These are phyloP conservation scores for Ophion costatus DNA, from an alignment of 2,888 invertebrate genomes.

Conservation along the genomic window DNA sequence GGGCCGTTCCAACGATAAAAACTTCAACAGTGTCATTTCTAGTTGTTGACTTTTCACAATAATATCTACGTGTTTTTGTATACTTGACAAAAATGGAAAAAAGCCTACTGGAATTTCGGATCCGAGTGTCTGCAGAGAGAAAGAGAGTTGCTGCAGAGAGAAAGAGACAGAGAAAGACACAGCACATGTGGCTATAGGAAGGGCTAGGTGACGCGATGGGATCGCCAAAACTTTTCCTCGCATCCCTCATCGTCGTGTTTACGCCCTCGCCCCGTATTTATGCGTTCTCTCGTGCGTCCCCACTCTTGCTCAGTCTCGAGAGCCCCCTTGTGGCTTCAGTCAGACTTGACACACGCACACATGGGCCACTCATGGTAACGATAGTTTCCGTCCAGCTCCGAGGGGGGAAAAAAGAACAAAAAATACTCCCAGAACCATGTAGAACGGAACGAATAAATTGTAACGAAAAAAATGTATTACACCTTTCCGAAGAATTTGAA, in stretches of 20 bases:
- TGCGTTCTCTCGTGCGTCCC: conserved; percentile 29
- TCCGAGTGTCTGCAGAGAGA: neutral
- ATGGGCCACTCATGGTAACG: conserved; percentile 43
- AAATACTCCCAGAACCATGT: neutral
- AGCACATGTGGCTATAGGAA: conserved; percentile 35
- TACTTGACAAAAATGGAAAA: neutral
- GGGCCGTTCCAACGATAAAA: too few relatives aligned
- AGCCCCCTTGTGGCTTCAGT: conserved; percentile 11
- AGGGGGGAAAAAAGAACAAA: conserved; percentile 5
- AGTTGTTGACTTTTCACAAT: neutral
- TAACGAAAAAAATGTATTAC: too few relatives aligned
- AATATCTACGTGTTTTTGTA: neutral
- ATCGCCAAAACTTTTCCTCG: conserved; percentile 58
- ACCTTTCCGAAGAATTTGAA: neutral
- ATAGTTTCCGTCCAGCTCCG: neutral
- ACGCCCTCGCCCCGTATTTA: conserved; percentile 40
- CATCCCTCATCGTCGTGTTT: conserved; percentile 20
- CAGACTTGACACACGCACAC: conserved; percentile 30
- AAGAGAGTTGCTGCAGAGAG: neutral
- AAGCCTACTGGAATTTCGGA: neutral
- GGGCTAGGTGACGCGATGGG: conserved; percentile 27
- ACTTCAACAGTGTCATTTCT: neutral
- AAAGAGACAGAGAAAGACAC: neutral
- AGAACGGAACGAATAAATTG: too few relatives aligned
- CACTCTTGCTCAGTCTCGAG: conserved; percentile 20